These are phyloP conservation scores for Drosophila parabipectinata DNA, from an alignment of 1,140 invertebrate species.

Conservation along the genomic window DNA sequence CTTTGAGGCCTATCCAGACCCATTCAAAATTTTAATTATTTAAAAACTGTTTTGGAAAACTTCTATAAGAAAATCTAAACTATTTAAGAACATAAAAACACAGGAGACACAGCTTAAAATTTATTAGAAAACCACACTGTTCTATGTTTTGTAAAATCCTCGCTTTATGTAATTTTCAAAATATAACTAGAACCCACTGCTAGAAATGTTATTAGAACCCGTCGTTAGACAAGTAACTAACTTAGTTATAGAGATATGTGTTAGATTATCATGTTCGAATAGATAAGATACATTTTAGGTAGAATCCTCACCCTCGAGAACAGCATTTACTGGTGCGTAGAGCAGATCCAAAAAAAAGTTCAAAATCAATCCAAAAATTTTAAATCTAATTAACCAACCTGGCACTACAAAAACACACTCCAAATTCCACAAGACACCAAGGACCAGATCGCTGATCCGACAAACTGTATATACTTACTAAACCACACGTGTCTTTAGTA, in stretches of 20 bases:
- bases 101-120: background rate
- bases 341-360: conserved; percentile 28
- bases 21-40: too few species aligned
- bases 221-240: conserved; percentile 1
- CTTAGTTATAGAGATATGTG: background rate
- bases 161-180: conserved; percentile 2
- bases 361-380: conserved; percentile 19
- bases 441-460: background rate
- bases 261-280: conserved; percentile 48
- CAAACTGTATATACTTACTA: conserved; percentile 33
- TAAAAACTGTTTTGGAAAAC: too few species aligned
- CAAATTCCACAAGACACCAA: conserved; percentile 1
- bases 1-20: too few species aligned
- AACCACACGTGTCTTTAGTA: conserved; percentile 30
- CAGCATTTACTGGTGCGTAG: conserved; percentile 56
- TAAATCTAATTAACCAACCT: conserved; percentile 36
- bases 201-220: background rate
- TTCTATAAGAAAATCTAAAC: too few species aligned
- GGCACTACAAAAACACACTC: conserved; percentile 19
- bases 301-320: conserved; percentile 67
- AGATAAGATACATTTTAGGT: conserved; percentile 56
- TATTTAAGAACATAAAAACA: background rate
- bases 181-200: conserved; percentile 1
- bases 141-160: background rate
- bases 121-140: conserved; percentile 9